Conservation (phyloP, 2,797 vertebrate genomes). For the Pseudopleuronectes americanus region DNA sequence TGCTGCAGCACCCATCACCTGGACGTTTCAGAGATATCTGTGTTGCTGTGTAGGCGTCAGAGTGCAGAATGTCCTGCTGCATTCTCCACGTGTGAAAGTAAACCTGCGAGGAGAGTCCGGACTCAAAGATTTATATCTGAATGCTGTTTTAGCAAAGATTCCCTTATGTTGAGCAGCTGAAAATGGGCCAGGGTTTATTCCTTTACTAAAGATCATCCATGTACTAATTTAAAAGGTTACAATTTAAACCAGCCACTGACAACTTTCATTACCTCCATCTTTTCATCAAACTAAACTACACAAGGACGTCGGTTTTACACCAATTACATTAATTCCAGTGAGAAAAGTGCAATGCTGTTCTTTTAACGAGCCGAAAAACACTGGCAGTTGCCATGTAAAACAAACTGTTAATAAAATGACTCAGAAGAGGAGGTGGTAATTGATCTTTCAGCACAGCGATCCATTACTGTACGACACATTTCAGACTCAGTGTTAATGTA, state of each 20-base stretch:
- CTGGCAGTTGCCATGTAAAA: constrained; percentile 8
- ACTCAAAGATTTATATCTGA: too few species aligned
- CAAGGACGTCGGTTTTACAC: neutral
- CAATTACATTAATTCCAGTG: neutral
- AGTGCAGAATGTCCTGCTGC: too few species aligned
- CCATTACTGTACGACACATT: constrained; percentile 8
- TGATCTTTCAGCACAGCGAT: constrained; percentile 24
- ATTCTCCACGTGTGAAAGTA: too few species aligned
- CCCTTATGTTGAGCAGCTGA: too few species aligned
- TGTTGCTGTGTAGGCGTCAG: too few species aligned
- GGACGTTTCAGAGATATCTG: too few species aligned
- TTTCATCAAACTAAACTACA: neutral
- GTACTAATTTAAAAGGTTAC: neutral
- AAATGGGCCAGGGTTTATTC: neutral
- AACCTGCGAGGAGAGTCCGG: too few species aligned
- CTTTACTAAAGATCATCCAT: neutral
- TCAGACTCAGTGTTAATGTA: constrained; percentile 28
- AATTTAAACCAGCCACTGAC: neutral
- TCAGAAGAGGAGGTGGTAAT: constrained; percentile 5
- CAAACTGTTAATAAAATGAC: neutral
- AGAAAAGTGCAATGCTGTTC: neutral
- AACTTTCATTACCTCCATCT: too few species aligned
- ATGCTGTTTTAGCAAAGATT: too few species aligned
- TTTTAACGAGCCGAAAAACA: constrained; percentile 2
- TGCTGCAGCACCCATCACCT: too few species aligned